Evolutionary conservation across 2,888 invertebrate genomes (phyloP), one percentile per base, ranked within the genome.

Genomic region (Aelia acuminata): DNA sequence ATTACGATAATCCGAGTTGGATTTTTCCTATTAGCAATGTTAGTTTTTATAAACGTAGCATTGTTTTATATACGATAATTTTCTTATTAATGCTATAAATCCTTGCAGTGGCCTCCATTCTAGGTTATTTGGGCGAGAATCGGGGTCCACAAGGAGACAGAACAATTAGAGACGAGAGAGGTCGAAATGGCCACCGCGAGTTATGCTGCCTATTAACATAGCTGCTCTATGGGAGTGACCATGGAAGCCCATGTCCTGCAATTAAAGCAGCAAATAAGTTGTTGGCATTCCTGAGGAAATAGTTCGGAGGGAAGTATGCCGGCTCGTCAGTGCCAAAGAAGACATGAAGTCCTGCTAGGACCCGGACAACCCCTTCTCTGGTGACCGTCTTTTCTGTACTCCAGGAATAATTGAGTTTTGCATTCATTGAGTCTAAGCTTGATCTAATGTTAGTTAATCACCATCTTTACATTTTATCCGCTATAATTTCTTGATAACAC

Each of bases 211-310:
- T 31, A 63, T 63, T 63, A 63, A 63, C 63, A 63, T 63, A 63
- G 63, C 31, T 1, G n/a, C n/a, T 10, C 10, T 8, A 26, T 26
- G 53, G 50, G 63, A 63, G 63, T 63, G 84, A 84, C 49, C 50
- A 84, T 84, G 49, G 35, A 35, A 10, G 35, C 18, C 57, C 85
- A 39, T 85, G 85, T 50, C 88, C 86, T 88, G 88, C 88, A 89
- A 89, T 89, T 89, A 89, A 89, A n/a, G n/a, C n/a, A 89, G 88
- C 85, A 86, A 89, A 89, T 89, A 88, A 89, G 88, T 89, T 89
- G 89, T 89, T 89, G 75, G 88, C 47, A 89, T 89, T 89, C 89
- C 89, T 89, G 70, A 50, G 85, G 88, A 50, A 49, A 84, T 50
- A 53, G 84, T 57, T 85, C 10, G 89, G 53, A 22, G 84, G 87